phyloP scores from a whole-genome alignment of 1,140 invertebrate genomes.

The Achatina immaculata region DNA sequence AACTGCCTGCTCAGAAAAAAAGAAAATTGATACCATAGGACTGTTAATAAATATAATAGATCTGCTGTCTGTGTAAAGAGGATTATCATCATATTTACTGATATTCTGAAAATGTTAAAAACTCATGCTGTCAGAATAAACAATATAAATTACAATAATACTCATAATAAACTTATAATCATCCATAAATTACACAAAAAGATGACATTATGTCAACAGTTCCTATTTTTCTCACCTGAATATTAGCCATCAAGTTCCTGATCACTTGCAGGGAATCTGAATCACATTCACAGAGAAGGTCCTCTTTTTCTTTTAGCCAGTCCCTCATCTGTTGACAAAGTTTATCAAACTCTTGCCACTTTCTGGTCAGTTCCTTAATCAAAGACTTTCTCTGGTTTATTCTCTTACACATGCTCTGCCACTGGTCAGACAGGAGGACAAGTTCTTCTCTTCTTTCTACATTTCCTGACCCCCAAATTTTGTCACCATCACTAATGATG shows the following conservation, averaged over 20 bases:
- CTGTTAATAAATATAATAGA: no score
- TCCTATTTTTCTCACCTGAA: conserved; percentile 50
- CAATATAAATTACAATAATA: no score
- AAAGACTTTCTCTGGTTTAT: conserved; percentile 84
- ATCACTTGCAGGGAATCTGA: conserved; percentile 58
- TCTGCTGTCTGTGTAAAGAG: no score
- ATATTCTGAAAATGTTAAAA: no score
- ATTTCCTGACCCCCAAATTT: conserved; percentile 62
- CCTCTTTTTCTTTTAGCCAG: conserved; percentile 84
- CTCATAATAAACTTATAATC: no score
- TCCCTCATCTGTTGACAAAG: conserved; percentile 80
- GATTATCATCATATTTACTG: no score
- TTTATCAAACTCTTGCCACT: conserved; percentile 86
- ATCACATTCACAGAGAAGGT: conserved; percentile 75
- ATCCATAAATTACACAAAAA: no score
- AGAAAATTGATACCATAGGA: neutral
- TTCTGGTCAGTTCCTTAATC: conserved; percentile 79
- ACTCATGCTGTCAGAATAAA: no score
- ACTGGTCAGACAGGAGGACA: conserved; percentile 83
- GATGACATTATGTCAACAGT: neutral
- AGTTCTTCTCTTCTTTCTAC: conserved; percentile 74
- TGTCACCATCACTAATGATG: conserved; percentile 66
- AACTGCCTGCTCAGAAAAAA: conserved; percentile 48
- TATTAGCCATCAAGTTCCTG: conserved; percentile 57
- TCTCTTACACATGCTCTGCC: conserved; percentile 85